Percentiles rank a stretch among this genome's conserved stretches.
These are phyloP conservation scores for Lophius americanus DNA, from an alignment of 2,797 vertebrate genomes.

Conservation along the genomic window DNA sequence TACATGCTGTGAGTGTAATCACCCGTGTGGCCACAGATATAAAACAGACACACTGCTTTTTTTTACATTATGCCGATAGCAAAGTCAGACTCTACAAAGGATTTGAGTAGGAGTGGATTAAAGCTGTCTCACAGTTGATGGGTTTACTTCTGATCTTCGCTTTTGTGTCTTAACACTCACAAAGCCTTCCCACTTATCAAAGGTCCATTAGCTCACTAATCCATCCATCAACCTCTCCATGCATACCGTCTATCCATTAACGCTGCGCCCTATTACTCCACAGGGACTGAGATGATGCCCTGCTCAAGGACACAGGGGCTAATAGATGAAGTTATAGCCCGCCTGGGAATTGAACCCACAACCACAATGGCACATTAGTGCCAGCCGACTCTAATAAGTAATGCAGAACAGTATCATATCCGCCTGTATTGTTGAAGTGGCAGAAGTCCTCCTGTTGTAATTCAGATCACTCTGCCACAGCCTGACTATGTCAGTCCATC, in stretches of 20 bases:
- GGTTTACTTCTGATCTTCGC: conserved; percentile 59
- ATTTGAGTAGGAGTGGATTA: conserved; percentile 34
- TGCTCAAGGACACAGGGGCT: conserved; percentile 76
- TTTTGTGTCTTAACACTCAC: conserved; percentile 58
- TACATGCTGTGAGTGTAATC: no score
- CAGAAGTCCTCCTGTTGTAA: conserved; percentile 50
- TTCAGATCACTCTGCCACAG: conserved; percentile 46
- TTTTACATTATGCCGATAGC: no score
- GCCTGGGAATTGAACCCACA: conserved; percentile 72
- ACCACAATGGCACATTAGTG: conserved; percentile 70
- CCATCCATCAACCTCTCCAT: conserved; percentile 68
- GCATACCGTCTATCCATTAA: conserved; percentile 71
- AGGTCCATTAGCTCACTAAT: conserved; percentile 77
- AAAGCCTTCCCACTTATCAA: conserved; percentile 75
- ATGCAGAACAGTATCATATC: conserved; percentile 52
- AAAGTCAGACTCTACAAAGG: no score
- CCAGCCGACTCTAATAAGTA: conserved; percentile 54
- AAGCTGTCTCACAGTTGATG: conserved; percentile 51
- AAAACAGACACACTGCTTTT: no score
- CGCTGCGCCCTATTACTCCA: conserved; percentile 52
- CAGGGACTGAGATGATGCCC: conserved; percentile 68
- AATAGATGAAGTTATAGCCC: conserved; percentile 70
- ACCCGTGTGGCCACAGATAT: no score
- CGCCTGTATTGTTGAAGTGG: conserved; percentile 39
- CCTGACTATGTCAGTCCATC: conserved; percentile 5